Conservation (phyloP, 2,113 vertebrate species). For the Cynopterus brachyotis region DNA sequence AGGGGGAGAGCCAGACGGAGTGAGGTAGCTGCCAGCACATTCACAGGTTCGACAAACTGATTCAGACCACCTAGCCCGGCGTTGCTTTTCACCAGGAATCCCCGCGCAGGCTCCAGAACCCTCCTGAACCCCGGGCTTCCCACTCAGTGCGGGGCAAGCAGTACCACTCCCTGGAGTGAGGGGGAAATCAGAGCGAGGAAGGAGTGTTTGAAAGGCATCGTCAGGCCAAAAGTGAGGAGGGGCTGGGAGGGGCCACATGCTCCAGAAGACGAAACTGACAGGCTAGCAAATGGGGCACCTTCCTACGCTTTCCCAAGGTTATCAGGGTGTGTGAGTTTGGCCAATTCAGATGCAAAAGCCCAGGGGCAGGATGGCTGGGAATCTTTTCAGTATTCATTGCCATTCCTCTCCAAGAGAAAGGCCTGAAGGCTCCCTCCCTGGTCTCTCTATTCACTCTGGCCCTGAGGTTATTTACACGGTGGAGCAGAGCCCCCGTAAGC, state of each 20-base stretch:
- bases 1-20: background rate
- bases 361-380: background rate
- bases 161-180: background rate
- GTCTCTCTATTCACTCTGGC: background rate
- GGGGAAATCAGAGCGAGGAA: background rate
- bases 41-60: background rate
- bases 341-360: conserved; percentile 42
- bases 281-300: background rate
- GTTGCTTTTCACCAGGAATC: background rate
- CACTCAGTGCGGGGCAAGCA: background rate
- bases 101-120: background rate
- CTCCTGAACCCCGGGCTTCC: background rate
- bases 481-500: background rate
- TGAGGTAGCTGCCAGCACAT: background rate
- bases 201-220: background rate
- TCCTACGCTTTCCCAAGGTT: background rate
- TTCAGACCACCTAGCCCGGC: background rate
- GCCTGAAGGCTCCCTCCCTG: background rate
- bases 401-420: background rate
- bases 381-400: background rate
- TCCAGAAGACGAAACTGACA: background rate
- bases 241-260: background rate
- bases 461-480: background rate
- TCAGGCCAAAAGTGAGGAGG: background rate
- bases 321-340: background rate